Conservation (phyloP, 1,140 invertebrate species). For the Leptinotarsa undecemlineata region DNA sequence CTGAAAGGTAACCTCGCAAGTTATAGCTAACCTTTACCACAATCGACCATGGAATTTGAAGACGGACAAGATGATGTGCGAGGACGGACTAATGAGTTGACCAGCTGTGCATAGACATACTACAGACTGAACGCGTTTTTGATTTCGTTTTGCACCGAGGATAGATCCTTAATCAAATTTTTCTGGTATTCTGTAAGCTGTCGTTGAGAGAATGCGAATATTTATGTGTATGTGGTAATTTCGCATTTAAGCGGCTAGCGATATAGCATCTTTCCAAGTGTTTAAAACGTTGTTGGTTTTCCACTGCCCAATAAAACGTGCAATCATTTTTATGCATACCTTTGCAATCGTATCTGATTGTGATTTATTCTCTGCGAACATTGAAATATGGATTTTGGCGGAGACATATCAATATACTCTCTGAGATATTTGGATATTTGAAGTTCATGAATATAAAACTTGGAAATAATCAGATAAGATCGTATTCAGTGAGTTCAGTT, state of each 20-base stretch:
- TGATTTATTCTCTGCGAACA: constrained; percentile 14
- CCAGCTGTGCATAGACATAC: constrained; percentile 50
- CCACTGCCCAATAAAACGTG: constrained; percentile 27
- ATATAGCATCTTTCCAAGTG: constrained; percentile 35
- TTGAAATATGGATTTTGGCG: neutral
- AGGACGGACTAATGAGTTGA: constrained; percentile 29
- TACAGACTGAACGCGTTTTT: constrained; percentile 52
- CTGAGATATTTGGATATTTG: too few species aligned
- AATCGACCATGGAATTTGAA: constrained; percentile 20
- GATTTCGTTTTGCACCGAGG: constrained; percentile 45
- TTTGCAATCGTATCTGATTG: constrained; percentile 22
- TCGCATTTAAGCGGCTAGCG: constrained; percentile 30
- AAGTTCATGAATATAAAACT: too few species aligned
- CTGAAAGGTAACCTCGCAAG: constrained; percentile 52
- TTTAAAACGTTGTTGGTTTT: constrained; percentile 33
- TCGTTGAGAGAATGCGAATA: constrained; percentile 48
- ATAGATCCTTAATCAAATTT: constrained; percentile 55
- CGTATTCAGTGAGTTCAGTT: too few species aligned
- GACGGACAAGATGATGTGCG: neutral
- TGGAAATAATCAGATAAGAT: too few species aligned
- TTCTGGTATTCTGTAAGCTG: constrained; percentile 50
- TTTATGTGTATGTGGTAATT: constrained; percentile 43
- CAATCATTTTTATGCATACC: constrained; percentile 25
- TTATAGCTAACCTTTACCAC: constrained; percentile 53
- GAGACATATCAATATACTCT: neutral